phyloP scores from a whole-genome alignment of 2,888 invertebrate genomes.

The Phasia obesa region DNA sequence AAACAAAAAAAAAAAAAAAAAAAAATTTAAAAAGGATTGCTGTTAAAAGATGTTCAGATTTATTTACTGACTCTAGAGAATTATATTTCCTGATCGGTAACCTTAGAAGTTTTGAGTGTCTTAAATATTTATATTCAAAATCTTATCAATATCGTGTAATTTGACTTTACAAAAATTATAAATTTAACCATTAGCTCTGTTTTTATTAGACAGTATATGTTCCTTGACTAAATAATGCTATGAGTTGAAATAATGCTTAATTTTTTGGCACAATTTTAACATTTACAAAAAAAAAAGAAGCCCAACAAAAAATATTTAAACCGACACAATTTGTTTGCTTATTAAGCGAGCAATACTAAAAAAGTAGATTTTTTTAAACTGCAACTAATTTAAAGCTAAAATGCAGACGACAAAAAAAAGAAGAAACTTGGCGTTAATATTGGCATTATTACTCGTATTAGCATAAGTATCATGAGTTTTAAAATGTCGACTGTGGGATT shows the following conservation, averaged over 20 bases:
- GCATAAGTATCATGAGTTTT: slow-evolving; percentile 53
- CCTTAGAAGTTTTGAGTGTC: too few species aligned
- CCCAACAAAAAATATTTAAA: neutral
- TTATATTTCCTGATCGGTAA: too few species aligned
- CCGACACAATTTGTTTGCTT: neutral
- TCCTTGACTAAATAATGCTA: neutral
- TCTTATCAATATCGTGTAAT: neutral
- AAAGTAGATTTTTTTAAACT: slow-evolving; percentile 3
- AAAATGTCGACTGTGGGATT: slow-evolving; percentile 65
- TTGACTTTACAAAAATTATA: neutral
- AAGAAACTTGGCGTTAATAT: slow-evolving; percentile 61
- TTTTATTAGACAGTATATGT: slow-evolving; percentile 15
- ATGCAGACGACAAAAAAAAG: too few species aligned
- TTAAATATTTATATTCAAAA: too few species aligned
- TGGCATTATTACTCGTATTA: slow-evolving; percentile 67
- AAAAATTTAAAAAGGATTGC: too few species aligned
- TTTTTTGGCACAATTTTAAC: slow-evolving; percentile 48
- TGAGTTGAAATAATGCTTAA: slow-evolving; percentile 6
- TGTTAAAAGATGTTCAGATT: too few species aligned
- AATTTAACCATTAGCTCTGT: too few species aligned
- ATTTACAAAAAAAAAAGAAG: neutral
- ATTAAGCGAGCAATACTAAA: neutral
- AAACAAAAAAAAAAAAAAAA: too few species aligned
- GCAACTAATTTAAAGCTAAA: slow-evolving; percentile 5
- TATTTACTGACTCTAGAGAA: too few species aligned